Evolutionary conservation across 2,113 vertebrate species (phyloP), one percentile per base, ranked within the genome.

Genomic region (Chunga burmeisteri): DNA sequence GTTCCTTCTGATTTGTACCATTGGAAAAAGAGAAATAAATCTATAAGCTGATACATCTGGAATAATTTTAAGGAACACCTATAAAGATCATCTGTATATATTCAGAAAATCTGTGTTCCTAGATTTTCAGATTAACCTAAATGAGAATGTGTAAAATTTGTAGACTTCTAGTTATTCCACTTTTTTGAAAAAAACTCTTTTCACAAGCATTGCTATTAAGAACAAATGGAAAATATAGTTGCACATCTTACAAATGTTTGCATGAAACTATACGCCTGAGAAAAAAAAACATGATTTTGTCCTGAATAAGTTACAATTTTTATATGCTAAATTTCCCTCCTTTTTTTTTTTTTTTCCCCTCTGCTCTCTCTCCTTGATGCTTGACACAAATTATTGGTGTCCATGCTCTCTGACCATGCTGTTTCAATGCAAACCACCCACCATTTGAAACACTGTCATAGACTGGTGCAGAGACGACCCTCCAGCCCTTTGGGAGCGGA

Each of bases 261-360:
- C 38, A 56, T 36, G 50, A 61, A 70, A 42, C 29, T 42, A 4
- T 7, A 36, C 21, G 40, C 44, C 34, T 70, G 14, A 44, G 49
- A 42, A 68, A 80, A 80, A 83, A 11, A 17, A 49, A 10, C 8
- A 1, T 29, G n/a, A 11, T 10, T 30, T 67, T 84, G 74, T 47
- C 34, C 52, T 44, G 59, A 58, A 23, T 38, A 65, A 55, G 2
- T 61, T 59, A 59, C 15, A 11, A 10, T 15, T 73, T 85, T 46
- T 58, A 5, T 46, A 13, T 30, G 52, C 74, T 26, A 30, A 23
- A 80, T 75, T 67, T 46, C n/a, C 25, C 2, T 3, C 10, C 38
- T 42, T 13, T 13, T 27, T 22, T 42, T 50, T 16, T 34, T 36
- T 47, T 38, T 4, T 1, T 1, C 2, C 1, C 17, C 12, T 3